Evolutionary conservation across 2,797 vertebrate genomes (phyloP), one percentile per base, ranked within the genome.

Genomic region (Xerus rutilus): DNA sequence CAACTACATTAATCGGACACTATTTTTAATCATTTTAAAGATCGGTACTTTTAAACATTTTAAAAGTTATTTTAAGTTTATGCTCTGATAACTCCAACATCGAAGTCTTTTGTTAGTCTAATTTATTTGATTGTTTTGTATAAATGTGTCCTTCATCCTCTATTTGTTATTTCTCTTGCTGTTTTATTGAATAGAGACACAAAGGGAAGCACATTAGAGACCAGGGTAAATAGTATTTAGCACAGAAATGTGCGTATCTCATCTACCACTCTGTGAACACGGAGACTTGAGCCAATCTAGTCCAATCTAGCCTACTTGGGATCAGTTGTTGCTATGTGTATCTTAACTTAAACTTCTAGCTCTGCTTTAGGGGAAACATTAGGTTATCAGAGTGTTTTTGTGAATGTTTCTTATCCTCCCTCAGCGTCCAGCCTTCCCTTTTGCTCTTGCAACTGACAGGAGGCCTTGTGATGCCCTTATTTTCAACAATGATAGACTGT

Each of bases 61-160:
- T 10, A 69, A 32, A 84, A 83, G 4, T 72, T 94, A 21, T 87
- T 91, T 90, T 92, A 92, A 59, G 52, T 57, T 54, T 83, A 86
- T 32, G 28, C 0, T 21, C 70, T 65, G 28, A 67, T 79, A 67
- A 89, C 67, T 49, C 25, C 32, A 85, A 45, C 30, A 74, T 17
- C 32, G 7, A 9, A 2, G 20, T 65, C 21, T 89, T 69, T 93
- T 72, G 54, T 76, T 47, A 79, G 43, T 88, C 23, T 45, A 3
- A 52, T 1, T 93, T 30, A 69, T 93, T 83, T 73, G 77, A 62
- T 73, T 73, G 35, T n/a, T 43, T 0, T 88, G 39, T 65, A 3
- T 54, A 32, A 62, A 32, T 67, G 28, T 14, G 3, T 21, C 86
- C 13, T 78, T 90, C 57, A 86, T 77, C 78, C 9, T 39, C 77